phyloP scores from a whole-genome alignment of 1,140 invertebrate genomes.

The Acyrthosiphon pisum region DNA sequence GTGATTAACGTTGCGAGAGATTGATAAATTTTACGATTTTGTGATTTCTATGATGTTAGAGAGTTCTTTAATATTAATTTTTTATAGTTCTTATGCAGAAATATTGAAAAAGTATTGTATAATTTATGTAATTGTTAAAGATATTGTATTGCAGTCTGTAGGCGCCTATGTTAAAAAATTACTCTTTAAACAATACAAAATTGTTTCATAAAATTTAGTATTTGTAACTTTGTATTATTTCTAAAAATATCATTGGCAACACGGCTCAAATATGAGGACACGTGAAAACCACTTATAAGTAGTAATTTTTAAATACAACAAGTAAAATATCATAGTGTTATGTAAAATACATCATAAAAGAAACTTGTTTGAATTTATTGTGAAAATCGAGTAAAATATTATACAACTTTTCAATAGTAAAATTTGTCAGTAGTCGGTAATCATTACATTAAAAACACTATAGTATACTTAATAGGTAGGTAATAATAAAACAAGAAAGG shows the following conservation, averaged over 20 bases:
- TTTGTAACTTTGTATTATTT: not conserved
- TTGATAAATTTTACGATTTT: too few species aligned
- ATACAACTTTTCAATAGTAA: slow-evolving; percentile 40
- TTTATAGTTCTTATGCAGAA: too few species aligned
- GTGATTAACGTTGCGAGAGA: too few species aligned
- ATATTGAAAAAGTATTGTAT: too few species aligned
- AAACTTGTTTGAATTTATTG: slow-evolving; percentile 38
- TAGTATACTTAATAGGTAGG: not conserved
- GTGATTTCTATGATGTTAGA: too few species aligned
- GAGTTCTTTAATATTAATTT: too few species aligned
- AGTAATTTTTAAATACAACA: not conserved
- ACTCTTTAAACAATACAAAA: not conserved
- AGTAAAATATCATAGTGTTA: slow-evolving; percentile 23
- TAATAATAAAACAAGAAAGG: slow-evolving; percentile 25
- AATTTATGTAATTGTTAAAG: too few species aligned
- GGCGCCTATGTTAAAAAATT: not conserved
- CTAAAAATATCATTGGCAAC: not conserved
- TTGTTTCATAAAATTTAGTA: not conserved
- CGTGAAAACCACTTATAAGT: not conserved
- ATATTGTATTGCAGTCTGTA: too few species aligned
- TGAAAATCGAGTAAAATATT: slow-evolving; percentile 40
- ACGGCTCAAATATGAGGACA: not conserved
- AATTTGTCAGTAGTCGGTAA: slow-evolving; percentile 1
- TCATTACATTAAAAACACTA: not conserved
- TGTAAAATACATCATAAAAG: slow-evolving; percentile 36